Base-by-base conservation (phyloP, 2,113 vertebrate species). In the Spermophilus dauricus region DNA sequence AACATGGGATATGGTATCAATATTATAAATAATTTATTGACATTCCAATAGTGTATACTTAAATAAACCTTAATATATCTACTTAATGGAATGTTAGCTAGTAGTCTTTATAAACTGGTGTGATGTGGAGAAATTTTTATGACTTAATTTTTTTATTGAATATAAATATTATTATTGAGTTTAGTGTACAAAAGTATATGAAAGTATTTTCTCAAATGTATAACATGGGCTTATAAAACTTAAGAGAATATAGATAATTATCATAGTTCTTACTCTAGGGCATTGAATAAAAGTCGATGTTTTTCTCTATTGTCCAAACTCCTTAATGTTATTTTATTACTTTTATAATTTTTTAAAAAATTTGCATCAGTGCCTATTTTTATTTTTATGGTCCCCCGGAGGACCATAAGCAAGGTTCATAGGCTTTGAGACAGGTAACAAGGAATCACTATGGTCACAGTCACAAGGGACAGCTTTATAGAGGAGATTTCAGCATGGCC, bases 251-350 rank as follows among this genome's bases (percentile, higher is more conserved):
- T 73, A n/a, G 34, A 8, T 86, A 72, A 70, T 75, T 75, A 75
- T 92, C 51, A 81, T 53, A 92, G 11, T 90, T 96, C 86, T 83
- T 61, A 32, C n/a, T 56, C 51, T 34, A 28, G 5, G 5, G 16
- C 34, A 67, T 61, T 96, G 42, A 91, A 86, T 91, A 95, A 82
- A 32, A 22, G n/a, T 65, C 77, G 34, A 65, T 89, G 14, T 94
- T 92, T 75, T 94, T 69, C 28, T 95, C 42, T 72, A 22, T 84
- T 89, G 4, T 94, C 17, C 8, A 94, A 84, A 72, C 4, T 9
- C 32, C 80, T 86, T 30, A 76, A 51, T 77, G 3, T 53, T 85
- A 86, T 82, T 92, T 92, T 58, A 81, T 67, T 61, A 80, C 42
- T 93, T 93, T 89, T 83, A 11, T 93, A 63, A 42, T 75, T 87